These are phyloP conservation scores for Zonitis immaculata DNA, from an alignment of 2,888 invertebrate species.

Conservation along the genomic window DNA sequence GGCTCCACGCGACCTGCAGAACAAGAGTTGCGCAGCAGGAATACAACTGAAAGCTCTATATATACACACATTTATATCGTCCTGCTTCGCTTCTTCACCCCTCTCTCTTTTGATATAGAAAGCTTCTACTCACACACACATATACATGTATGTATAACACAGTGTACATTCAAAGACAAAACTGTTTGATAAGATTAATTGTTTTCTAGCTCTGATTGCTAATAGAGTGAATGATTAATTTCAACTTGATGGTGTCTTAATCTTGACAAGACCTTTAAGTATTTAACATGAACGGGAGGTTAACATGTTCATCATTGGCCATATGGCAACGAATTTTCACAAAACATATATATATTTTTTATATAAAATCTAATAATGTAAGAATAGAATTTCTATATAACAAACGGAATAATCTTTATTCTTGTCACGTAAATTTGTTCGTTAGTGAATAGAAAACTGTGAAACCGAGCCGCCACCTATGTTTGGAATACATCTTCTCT, in stretches of 20 bases:
- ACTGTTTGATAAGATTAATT: constrained; percentile 25
- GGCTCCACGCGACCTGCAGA: constrained; percentile 33
- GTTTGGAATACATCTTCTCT: not conserved
- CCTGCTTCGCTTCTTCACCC: not conserved
- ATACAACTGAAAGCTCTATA: constrained; percentile 7
- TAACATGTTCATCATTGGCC: no score
- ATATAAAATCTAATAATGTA: no score
- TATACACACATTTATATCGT: no score
- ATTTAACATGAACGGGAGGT: not conserved
- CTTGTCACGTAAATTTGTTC: constrained; percentile 8
- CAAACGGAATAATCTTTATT: not conserved
- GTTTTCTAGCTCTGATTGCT: constrained; percentile 25
- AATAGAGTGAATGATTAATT: constrained; percentile 24
- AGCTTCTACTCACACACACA: constrained; percentile 14
- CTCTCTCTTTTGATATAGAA: constrained; percentile 4
- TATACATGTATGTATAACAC: no score
- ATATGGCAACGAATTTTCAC: no score
- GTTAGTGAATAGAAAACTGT: constrained; percentile 6
- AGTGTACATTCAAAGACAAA: constrained; percentile 30
- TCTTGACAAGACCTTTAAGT: constrained; percentile 4
- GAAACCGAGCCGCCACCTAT: constrained; percentile 4
- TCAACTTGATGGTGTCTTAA: constrained; percentile 16
- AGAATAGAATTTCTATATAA: not conserved
- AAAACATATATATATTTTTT: no score
- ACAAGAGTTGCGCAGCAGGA: constrained; percentile 34